Conservation (phyloP, 2,888 invertebrate species). For the Watsonalla binaria region DNA sequence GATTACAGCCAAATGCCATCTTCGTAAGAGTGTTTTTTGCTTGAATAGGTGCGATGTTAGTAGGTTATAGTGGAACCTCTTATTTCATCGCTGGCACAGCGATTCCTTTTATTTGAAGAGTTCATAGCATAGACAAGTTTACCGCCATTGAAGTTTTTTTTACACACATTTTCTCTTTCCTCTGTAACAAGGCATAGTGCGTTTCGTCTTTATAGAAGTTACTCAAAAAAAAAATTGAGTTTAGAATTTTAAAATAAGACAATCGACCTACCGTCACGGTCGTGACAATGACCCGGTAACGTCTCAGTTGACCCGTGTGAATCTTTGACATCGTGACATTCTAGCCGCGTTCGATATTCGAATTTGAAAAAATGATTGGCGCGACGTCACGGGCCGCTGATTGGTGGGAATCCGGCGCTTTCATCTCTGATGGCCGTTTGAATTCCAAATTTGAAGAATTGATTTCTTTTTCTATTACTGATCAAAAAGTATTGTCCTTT, state of each 20-base stretch:
- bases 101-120: no score
- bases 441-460: slow-evolving; percentile 27
- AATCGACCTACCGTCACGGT: slow-evolving; percentile 22
- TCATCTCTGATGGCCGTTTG: slow-evolving; percentile 22
- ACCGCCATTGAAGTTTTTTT: no score
- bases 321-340: slow-evolving; percentile 63
- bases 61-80: no score
- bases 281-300: slow-evolving; percentile 49
- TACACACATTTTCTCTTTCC: no score
- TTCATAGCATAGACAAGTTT: no score
- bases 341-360: slow-evolving; percentile 43
- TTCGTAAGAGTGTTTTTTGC: no score
- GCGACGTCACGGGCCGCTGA: slow-evolving; percentile 48
- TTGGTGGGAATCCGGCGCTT: slow-evolving; percentile 40
- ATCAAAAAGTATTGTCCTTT: no score
- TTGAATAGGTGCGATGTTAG: no score
- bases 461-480: slow-evolving; percentile 14
- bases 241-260: slow-evolving; percentile 9
- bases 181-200: no score
- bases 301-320: slow-evolving; percentile 59
- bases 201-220: no score
- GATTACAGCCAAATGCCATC: no score
- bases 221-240: background rate
- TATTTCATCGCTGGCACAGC: no score
- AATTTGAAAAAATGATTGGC: slow-evolving; percentile 36